Base-by-base conservation (phyloP, 2,888 invertebrate species). In the Dinocampus coccinellae region DNA sequence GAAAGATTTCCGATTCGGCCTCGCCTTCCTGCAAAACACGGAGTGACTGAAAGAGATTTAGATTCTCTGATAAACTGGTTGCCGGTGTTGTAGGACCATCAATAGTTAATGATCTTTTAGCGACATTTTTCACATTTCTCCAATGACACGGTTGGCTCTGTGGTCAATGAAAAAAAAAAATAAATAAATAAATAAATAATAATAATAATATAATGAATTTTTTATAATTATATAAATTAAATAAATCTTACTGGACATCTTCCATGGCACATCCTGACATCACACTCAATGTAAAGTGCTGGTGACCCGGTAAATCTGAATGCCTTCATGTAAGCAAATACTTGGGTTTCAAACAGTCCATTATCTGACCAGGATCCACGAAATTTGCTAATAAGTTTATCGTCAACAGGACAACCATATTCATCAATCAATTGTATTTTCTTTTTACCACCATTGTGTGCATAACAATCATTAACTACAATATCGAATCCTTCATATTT, bases 401-500 rank as follows among this genome's bases (percentile, higher is more conserved):
- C 96, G 84, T 97, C 97, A 20, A 97, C 96, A 0, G 97, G 97
- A 83, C 97, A 97, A 10, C 97, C 97, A 85, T 92, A 95, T 88
- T 96, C 95, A 86, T 97, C 97, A 77, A 97, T 97, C 53, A 97
- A 90, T 84, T 96, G 96, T 80, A 97, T 96, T 81, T 93, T 92
- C 86, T 97, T 97, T 69, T 94, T 94, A 10, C 95, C 97, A 57
- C 97, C 97, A 88, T 97, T 97, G 87, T 97, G 97, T 0, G 97
- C 97, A 85, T 92, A 96, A 85, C 97, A 97, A 87, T 97, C 97
- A 85, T 96, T 97, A 26, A 97, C 97, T 36, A 97, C 96, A 80
- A 97, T 96, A 86, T 97, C 97, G 84, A 97, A 97, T 64, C 97
- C 97, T 88, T 97, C 97, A 87, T 96, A 97, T 91, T 97, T 94